Percentiles rank a stretch among this genome's conserved stretches.
Evolutionary conservation across 1,140 invertebrate species (phyloP).

Genomic region (Papilio machaon): DNA sequence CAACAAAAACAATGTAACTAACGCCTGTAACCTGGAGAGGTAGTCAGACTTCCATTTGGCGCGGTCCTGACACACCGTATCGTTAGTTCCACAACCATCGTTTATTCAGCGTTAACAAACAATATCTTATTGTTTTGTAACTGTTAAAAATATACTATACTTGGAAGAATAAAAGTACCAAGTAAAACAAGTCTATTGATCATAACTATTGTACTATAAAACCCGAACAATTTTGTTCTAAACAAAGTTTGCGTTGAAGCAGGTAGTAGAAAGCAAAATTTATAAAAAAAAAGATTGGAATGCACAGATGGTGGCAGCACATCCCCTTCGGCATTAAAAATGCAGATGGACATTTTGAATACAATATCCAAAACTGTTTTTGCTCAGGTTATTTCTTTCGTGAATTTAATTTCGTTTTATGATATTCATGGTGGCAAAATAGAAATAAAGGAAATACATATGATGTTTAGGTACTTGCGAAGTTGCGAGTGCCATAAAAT

Average conservation of each 20-base stretch:
- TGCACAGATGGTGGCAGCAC: constrained; percentile 75
- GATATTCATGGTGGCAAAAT: not conserved
- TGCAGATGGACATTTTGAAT: constrained; percentile 31
- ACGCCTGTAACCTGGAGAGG: too few species aligned
- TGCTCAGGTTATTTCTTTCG: not conserved
- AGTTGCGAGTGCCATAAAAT: too few species aligned
- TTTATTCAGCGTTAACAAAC: too few species aligned
- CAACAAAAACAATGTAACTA: too few species aligned
- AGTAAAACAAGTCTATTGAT: constrained; percentile 16
- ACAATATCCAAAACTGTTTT: constrained; percentile 4
- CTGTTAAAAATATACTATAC: too few species aligned
- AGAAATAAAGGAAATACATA: too few species aligned
- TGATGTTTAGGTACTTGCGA: too few species aligned
- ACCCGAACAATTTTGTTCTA: constrained; percentile 8
- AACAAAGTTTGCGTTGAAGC: constrained; percentile 46
- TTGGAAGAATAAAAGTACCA: too few species aligned
- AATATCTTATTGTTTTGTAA: too few species aligned
- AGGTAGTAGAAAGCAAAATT: constrained; percentile 73
- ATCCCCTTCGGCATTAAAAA: constrained; percentile 49
- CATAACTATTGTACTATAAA: not conserved
- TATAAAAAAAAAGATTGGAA: constrained; percentile 69
- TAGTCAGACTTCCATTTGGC: too few species aligned
- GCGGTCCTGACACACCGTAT: too few species aligned
- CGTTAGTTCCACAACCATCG: too few species aligned
- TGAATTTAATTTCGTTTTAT: not conserved